A percentile compares a stretch with the other conserved stretches of the same genome.
phyloP scores from a whole-genome alignment of 2,113 vertebrate genomes.

The Dinomys branickii region DNA sequence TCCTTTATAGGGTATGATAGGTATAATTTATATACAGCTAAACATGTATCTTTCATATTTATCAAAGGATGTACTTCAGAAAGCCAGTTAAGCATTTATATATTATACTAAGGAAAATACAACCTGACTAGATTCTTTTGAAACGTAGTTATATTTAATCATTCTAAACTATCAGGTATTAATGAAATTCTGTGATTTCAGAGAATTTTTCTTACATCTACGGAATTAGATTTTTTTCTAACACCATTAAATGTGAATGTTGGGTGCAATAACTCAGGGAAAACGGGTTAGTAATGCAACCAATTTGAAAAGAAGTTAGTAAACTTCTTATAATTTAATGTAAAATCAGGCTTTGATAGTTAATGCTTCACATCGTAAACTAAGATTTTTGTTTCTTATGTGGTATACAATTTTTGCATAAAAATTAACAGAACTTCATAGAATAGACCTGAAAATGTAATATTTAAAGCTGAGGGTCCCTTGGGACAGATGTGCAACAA shows the following conservation, averaged over 20 bases:
- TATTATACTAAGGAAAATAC: neutral
- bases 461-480: neutral
- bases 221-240: neutral
- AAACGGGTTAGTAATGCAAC: neutral
- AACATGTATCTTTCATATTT: neutral
- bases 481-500: neutral
- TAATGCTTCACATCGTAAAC: neutral
- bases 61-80: neutral
- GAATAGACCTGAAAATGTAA: neutral
- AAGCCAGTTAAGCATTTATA: neutral
- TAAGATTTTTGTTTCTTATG: neutral
- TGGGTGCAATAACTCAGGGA: neutral
- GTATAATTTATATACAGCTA: neutral
- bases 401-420: neutral
- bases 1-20: neutral
- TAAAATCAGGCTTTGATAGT: neutral
- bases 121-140: neutral
- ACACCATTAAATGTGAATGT: neutral
- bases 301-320: neutral
- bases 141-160: neutral
- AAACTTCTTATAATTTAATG: neutral
- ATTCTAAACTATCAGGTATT: neutral
- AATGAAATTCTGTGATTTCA: neutral
- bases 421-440: neutral
- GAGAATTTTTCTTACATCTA: neutral